phyloP scores from a whole-genome alignment of 1,140 invertebrate genomes.

The Psix sp. region DNA sequence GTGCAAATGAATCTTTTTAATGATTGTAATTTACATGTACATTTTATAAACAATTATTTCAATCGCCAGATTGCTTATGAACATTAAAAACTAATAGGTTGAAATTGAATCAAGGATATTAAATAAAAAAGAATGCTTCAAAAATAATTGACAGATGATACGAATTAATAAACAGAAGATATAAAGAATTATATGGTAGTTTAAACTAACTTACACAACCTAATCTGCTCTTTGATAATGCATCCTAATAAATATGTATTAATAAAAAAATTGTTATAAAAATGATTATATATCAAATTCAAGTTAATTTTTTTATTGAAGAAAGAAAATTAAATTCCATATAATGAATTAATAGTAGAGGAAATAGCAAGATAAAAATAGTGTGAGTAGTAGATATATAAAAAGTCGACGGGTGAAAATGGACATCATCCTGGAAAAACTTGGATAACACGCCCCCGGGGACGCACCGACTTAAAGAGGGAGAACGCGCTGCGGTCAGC shows the following conservation, averaged over 20 bases:
- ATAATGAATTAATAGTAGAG: constrained; percentile 42
- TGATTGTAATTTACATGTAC: constrained; percentile 22
- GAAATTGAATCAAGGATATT: too few species aligned
- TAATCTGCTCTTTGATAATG: too few species aligned
- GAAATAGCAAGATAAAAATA: constrained; percentile 17
- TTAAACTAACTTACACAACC: too few species aligned
- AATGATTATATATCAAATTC: too few species aligned
- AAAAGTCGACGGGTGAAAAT: constrained; percentile 49
- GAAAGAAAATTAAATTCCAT: constrained; percentile 25
- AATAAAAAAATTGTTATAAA: too few species aligned
- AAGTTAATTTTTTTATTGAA: too few species aligned
- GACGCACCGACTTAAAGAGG: constrained; percentile 57
- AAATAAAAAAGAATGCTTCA: too few species aligned
- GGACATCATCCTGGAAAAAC: constrained; percentile 56
- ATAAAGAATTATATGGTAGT: too few species aligned
- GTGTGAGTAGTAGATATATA: constrained; percentile 7
- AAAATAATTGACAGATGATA: too few species aligned
- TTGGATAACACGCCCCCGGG: constrained; percentile 67
- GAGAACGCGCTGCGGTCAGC: constrained; percentile 59
- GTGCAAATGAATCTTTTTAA: constrained; percentile 9
- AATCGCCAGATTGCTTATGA: constrained; percentile 3
- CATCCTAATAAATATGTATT: too few species aligned
- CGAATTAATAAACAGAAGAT: too few species aligned
- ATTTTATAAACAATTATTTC: constrained; percentile 40
- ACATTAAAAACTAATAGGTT: too few species aligned